Conservation (phyloP, 2,113 vertebrate species). For the Probosciger aterrimus region DNA sequence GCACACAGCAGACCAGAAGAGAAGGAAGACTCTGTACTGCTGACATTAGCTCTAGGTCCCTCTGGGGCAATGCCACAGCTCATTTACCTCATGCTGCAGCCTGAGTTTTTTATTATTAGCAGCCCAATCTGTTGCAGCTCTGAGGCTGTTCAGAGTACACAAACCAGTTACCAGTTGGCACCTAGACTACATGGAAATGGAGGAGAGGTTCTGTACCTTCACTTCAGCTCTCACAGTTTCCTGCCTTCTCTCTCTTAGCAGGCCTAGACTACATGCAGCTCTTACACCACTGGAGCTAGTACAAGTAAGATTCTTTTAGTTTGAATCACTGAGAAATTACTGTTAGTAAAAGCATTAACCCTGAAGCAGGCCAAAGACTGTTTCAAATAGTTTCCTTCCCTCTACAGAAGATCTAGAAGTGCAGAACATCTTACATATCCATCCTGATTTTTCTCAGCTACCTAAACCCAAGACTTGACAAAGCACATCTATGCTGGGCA, state of each 20-base stretch:
- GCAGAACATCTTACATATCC: not conserved
- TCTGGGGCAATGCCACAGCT: slow-evolving; percentile 40
- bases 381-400: not conserved
- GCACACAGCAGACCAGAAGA: not conserved
- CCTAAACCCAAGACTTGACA: not conserved
- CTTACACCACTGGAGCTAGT: not conserved
- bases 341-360: not conserved
- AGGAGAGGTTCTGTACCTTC: not conserved
- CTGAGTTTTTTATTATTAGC: not conserved
- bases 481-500: not conserved
- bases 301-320: not conserved
- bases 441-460: not conserved
- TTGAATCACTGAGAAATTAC: not conserved
- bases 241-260: not conserved
- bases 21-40: not conserved
- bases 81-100: slow-evolving; percentile 28
- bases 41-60: not conserved
- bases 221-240: not conserved
- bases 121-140: not conserved
- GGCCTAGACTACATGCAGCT: not conserved
- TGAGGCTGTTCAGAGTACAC: not conserved
- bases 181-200: not conserved
- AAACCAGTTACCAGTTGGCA: not conserved
- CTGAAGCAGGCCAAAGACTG: fast-evolving
- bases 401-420: not conserved